Evolutionary conservation across 2,888 invertebrate genomes (phyloP).

Genomic region (Leucania comma): DNA sequence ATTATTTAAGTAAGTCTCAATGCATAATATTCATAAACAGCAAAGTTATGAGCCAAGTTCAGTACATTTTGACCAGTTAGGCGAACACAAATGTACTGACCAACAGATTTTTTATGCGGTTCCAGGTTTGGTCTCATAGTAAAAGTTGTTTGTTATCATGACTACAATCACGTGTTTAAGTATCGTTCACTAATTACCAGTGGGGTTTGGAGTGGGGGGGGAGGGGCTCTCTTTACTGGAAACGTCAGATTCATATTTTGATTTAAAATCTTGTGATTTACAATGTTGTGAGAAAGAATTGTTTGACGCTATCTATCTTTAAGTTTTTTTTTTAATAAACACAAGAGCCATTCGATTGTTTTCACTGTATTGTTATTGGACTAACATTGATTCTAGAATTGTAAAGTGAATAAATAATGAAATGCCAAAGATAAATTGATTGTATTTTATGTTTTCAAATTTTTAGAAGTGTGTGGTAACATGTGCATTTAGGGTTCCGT

Average conservation of each 20-base stretch:
- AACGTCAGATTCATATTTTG: constrained; percentile 22
- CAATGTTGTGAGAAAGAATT: constrained; percentile 1
- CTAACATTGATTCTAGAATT: constrained; percentile 20
- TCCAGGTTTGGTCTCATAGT: too few relatives aligned
- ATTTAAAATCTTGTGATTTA: constrained; percentile 23
- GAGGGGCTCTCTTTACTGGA: too few relatives aligned
- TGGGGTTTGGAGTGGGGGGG: too few relatives aligned
- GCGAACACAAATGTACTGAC: too few relatives aligned
- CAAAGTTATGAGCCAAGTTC: too few relatives aligned
- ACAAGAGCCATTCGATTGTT: constrained; percentile 17
- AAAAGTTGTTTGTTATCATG: too few relatives aligned
- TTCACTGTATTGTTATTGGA: constrained; percentile 29
- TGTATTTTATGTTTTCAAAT: constrained; percentile 1
- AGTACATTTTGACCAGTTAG: too few relatives aligned
- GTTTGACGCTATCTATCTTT: constrained; percentile 13
- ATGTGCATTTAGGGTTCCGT: background rate
- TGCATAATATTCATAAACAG: too few relatives aligned
- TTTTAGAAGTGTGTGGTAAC: background rate
- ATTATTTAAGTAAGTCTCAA: too few relatives aligned
- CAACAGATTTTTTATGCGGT: too few relatives aligned
- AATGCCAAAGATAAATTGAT: constrained; percentile 15
- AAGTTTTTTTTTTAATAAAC: constrained; percentile 15
- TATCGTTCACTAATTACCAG: too few relatives aligned
- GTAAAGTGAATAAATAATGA: constrained; percentile 32
- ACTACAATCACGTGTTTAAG: too few relatives aligned